These are phyloP conservation scores for Bovichtus variegatus DNA, from an alignment of 2,797 vertebrate species.

Conservation along the genomic window DNA sequence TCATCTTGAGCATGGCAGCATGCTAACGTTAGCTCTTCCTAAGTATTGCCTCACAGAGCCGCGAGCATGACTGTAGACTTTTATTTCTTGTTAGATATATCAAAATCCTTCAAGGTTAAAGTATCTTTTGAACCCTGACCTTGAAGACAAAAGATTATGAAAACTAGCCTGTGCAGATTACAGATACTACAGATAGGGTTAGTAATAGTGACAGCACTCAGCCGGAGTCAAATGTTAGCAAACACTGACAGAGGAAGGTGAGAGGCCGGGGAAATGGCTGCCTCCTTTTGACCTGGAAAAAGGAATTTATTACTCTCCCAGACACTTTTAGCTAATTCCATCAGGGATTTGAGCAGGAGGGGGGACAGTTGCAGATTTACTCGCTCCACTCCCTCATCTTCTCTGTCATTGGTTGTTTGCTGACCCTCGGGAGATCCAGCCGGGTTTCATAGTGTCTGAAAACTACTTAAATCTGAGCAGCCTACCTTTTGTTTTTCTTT, in stretches of 20 bases:
- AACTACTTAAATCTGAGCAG: constrained; percentile 46
- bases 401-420: constrained; percentile 50
- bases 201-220: constrained; percentile 7
- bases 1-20: too few species aligned
- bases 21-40: too few species aligned
- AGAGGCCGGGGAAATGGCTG: constrained; percentile 9
- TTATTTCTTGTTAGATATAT: neutral
- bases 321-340: constrained; percentile 70
- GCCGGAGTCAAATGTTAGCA: constrained; percentile 22
- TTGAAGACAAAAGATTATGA: neutral
- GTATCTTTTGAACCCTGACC: neutral
- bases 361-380: constrained; percentile 54
- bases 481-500: constrained; percentile 33
- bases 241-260: constrained; percentile 33
- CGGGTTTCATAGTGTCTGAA: constrained; percentile 40
- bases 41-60: too few species aligned
- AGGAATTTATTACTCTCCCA: constrained; percentile 56
- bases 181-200: constrained; percentile 10
- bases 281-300: constrained; percentile 50
- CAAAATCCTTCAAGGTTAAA: neutral
- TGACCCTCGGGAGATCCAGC: constrained; percentile 40
- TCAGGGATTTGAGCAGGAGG: constrained; percentile 50
- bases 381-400: constrained; percentile 38
- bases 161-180: neutral
- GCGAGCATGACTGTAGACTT: too few species aligned